These are phyloP conservation scores for Probaryconus sp. DNA, from an alignment of 1,140 invertebrate species.

Conservation along the genomic window DNA sequence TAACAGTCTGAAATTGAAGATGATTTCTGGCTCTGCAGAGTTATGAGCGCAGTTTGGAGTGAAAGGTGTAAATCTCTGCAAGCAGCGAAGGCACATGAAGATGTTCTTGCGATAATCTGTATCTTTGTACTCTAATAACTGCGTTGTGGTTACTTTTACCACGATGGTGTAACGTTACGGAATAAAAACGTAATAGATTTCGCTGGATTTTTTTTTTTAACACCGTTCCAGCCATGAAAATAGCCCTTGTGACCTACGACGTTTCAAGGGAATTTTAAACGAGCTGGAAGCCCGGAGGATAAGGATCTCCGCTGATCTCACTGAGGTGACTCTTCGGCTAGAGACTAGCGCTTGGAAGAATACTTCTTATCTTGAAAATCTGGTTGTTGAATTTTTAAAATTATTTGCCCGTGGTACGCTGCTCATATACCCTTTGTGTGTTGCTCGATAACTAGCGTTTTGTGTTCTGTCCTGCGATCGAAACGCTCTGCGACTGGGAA, in stretches of 20 bases:
- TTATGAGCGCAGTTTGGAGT: slow-evolving; percentile 9
- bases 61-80: slow-evolving; percentile 36
- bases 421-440: slow-evolving; percentile 52
- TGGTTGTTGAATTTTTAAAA: slow-evolving; percentile 53
- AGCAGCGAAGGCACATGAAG: not conserved
- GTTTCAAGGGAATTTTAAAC: slow-evolving; percentile 49
- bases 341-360: slow-evolving; percentile 9
- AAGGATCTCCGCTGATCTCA: slow-evolving; percentile 38
- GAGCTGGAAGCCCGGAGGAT: slow-evolving; percentile 22
- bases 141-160: not conserved
- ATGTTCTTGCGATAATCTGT: slow-evolving; percentile 12
- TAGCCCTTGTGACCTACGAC: slow-evolving; percentile 42
- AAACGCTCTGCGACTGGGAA: slow-evolving; percentile 29
- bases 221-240: slow-evolving; percentile 20
- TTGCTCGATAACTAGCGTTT: slow-evolving; percentile 38
- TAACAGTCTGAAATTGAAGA: slow-evolving; percentile 9
- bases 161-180: not conserved
- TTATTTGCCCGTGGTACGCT: slow-evolving; percentile 34
- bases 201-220: too few species aligned
- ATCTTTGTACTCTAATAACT: not conserved
- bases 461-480: slow-evolving; percentile 19
- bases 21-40: not conserved
- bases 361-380: slow-evolving; percentile 46
- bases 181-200: too few species aligned
- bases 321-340: slow-evolving; percentile 35